These are phyloP conservation scores for Tiliqua scincoides DNA, from an alignment of 2,113 vertebrate species.

Conservation along the genomic window DNA sequence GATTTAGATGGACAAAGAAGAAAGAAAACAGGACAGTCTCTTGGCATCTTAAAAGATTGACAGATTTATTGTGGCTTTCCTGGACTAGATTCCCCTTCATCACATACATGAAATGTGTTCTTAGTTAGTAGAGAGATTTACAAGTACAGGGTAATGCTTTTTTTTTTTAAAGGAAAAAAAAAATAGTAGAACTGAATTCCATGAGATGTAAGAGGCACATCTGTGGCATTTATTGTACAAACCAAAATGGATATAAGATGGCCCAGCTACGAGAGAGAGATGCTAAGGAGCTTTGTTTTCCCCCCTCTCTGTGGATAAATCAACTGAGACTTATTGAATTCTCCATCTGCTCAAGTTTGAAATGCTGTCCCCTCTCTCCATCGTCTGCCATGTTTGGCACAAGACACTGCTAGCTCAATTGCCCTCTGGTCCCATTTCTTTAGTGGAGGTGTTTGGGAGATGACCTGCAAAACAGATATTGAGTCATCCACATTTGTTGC, in stretches of 20 bases:
- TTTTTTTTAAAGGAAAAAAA: too few species aligned
- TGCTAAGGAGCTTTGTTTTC: neutral
- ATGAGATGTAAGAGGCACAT: neutral
- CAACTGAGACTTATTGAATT: neutral
- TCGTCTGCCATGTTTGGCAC: neutral
- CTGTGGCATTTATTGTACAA: neutral
- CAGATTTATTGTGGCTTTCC: neutral
- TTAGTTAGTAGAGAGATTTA: too few species aligned
- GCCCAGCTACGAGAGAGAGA: neutral
- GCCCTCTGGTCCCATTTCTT: neutral
- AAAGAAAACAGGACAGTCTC: neutral
- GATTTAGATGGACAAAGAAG: neutral
- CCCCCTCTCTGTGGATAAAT: neutral
- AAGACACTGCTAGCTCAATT: neutral
- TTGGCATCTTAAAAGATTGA: neutral
- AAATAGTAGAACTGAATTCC: neutral
- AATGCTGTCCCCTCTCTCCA: neutral
- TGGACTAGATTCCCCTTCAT: neutral
- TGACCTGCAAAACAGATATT: neutral
- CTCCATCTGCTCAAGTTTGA: neutral
- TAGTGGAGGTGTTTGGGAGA: neutral
- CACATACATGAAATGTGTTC: neutral
- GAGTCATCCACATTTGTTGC: neutral
- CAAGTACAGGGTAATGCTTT: too few species aligned
- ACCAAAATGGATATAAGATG: neutral